Evolutionary conservation across 2,888 invertebrate genomes (phyloP).

Genomic region (Torymus auratus): DNA sequence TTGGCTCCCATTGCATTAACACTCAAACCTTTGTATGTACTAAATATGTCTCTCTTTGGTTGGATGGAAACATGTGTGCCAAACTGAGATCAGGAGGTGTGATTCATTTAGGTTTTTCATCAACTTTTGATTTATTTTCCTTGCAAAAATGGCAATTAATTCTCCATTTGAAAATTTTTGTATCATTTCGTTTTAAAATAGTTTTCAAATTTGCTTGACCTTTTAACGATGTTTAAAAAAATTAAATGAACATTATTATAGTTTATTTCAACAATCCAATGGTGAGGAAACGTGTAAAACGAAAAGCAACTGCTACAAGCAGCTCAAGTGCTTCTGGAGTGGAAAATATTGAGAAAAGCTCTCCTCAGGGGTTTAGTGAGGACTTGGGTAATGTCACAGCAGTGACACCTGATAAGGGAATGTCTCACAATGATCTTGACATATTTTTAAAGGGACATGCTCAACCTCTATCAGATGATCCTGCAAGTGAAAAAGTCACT

Average conservation of each 20-base stretch:
- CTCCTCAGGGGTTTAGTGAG: slow-evolving; percentile 63
- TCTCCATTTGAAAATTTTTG: slow-evolving; percentile 28
- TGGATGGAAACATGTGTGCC: slow-evolving; percentile 41
- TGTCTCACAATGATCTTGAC: slow-evolving; percentile 70
- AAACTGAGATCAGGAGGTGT: slow-evolving; percentile 30
- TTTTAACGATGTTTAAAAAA: slow-evolving; percentile 14
- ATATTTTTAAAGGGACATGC: slow-evolving; percentile 71
- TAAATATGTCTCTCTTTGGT: slow-evolving; percentile 52
- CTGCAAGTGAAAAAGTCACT: slow-evolving; percentile 68
- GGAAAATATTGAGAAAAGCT: slow-evolving; percentile 66
- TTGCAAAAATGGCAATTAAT: slow-evolving; percentile 1
- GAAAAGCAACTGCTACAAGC: slow-evolving; percentile 66
- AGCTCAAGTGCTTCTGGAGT: slow-evolving; percentile 64
- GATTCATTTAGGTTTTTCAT: slow-evolving; percentile 35
- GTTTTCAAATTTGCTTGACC: neutral
- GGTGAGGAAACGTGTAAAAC: slow-evolving; percentile 70
- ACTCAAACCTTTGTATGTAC: slow-evolving; percentile 39
- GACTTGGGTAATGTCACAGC: slow-evolving; percentile 65
- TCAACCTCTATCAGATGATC: slow-evolving; percentile 64
- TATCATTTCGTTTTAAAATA: slow-evolving; percentile 4
- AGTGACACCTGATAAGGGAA: slow-evolving; percentile 67
- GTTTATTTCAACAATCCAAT: slow-evolving; percentile 63
- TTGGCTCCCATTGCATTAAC: slow-evolving; percentile 27
- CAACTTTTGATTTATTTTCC: slow-evolving; percentile 32
- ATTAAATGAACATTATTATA: slow-evolving; percentile 54